A percentile compares a stretch with the other conserved stretches of the same genome.
Conservation (phyloP, 2,888 invertebrate genomes). For the Acanthopleura granulata region DNA sequence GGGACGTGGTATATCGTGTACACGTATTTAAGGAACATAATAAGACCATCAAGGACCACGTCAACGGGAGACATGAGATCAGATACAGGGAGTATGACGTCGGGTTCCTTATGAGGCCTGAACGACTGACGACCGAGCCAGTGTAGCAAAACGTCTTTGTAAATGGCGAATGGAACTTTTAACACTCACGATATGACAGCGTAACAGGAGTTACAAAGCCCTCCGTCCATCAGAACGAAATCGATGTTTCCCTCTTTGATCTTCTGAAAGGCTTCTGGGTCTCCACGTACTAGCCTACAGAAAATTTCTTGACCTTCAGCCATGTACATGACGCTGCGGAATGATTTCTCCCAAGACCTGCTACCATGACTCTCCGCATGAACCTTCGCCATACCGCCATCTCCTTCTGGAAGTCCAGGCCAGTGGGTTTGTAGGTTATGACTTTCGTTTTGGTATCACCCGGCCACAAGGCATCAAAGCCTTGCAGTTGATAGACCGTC, state of each 20-base stretch:
- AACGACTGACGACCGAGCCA: background rate
- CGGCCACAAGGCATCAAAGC: background rate
- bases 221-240: background rate
- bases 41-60: background rate
- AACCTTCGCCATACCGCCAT: background rate
- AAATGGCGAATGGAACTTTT: background rate
- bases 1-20: background rate
- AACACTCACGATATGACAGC: background rate
- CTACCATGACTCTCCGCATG: background rate
- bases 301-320: background rate
- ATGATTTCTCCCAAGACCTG: background rate
- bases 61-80: background rate
- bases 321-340: background rate
- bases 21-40: background rate
- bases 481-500: background rate
- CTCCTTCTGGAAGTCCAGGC: background rate
- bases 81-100: background rate
- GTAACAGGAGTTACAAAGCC: background rate
- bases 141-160: background rate
- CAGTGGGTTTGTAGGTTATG: background rate
- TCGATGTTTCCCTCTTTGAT: background rate
- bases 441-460: background rate
- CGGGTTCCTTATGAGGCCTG: background rate
- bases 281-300: background rate
- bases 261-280: background rate